Conservation (phyloP, 1,140 invertebrate genomes). For the Trichonephila inaurata region DNA sequence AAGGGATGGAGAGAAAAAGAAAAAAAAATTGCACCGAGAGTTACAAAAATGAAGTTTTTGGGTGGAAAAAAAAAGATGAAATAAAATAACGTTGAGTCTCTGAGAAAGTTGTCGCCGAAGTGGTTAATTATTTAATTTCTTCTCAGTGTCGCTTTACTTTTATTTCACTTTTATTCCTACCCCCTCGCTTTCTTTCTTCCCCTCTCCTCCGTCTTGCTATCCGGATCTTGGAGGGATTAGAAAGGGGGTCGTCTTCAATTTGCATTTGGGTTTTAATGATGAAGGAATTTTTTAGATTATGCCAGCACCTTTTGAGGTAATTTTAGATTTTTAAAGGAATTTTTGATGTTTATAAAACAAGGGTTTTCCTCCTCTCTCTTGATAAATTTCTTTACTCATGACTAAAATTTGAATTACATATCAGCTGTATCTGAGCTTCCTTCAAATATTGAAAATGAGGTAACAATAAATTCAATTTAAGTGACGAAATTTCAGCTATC, state of each 20-base stretch:
- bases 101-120: slow-evolving; percentile 72
- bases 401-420: too few relatives aligned
- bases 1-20: not conserved
- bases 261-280: not conserved
- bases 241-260: slow-evolving; percentile 1
- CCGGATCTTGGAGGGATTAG: slow-evolving; percentile 33
- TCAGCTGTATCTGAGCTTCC: too few relatives aligned
- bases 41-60: slow-evolving; percentile 63
- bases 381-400: too few relatives aligned
- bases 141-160: slow-evolving; percentile 75
- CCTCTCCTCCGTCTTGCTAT: slow-evolving; percentile 4
- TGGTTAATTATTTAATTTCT: slow-evolving; percentile 77
- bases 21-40: slow-evolving; percentile 40
- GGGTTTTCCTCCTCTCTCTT: too few relatives aligned
- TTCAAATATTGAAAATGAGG: too few relatives aligned
- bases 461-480: too few relatives aligned
- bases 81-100: slow-evolving; percentile 48
- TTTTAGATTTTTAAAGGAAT: too few relatives aligned
- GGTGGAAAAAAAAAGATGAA: slow-evolving; percentile 36
- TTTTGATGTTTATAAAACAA: too few relatives aligned
- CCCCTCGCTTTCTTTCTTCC: not conserved
- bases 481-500: too few relatives aligned
- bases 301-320: too few relatives aligned
- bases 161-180: slow-evolving; percentile 57
- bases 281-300: not conserved